Percentiles rank a stretch among this genome's conserved stretches.
phyloP scores from a whole-genome alignment of 2,113 vertebrate species.

The Drymodes brunneopygia region DNA sequence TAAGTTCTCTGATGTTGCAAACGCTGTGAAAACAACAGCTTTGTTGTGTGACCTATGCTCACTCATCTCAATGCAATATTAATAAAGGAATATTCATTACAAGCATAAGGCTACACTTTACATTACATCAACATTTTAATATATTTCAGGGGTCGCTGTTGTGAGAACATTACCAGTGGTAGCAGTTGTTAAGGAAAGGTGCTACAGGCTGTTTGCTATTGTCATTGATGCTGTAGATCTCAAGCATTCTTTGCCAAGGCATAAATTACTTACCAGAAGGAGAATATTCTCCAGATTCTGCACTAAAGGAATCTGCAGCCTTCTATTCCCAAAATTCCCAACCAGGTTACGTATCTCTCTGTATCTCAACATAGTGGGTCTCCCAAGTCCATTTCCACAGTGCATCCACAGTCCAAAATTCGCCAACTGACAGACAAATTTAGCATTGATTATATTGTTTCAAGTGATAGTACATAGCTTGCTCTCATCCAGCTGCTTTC shows the following conservation, averaged over 20 bases:
- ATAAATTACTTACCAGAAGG: neutral
- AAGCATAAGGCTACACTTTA: neutral
- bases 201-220: neutral
- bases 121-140: neutral
- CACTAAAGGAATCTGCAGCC: neutral
- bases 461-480: neutral
- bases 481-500: neutral
- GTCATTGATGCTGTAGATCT: neutral
- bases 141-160: neutral
- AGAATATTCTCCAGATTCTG: neutral
- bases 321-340: neutral
- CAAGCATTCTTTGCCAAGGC: neutral
- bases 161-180: neutral
- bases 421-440: neutral
- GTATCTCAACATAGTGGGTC: neutral
- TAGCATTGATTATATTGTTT: neutral
- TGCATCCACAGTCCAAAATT: neutral
- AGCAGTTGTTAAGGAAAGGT: neutral
- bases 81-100: neutral
- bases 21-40: neutral
- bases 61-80: neutral
- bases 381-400: neutral
- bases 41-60: neutral
- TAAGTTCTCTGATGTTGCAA: neutral
- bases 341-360: neutral